These are phyloP conservation scores for Tupaia tana DNA, from an alignment of 2,113 vertebrate genomes.

Conservation along the genomic window DNA sequence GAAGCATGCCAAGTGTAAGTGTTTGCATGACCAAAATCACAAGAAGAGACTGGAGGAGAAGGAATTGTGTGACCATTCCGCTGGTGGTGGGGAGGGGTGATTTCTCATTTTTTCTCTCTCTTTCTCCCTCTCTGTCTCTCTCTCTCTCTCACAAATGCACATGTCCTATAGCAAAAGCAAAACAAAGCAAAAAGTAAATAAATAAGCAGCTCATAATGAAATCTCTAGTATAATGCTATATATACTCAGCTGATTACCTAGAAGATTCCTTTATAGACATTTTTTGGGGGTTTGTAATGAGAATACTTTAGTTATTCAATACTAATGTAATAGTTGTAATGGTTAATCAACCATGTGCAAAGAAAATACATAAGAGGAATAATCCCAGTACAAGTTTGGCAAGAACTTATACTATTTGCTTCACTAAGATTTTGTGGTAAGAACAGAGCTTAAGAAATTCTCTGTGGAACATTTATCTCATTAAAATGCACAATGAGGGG, in stretches of 20 bases:
- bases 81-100: no score
- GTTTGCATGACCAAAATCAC: no score
- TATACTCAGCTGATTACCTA: constrained; percentile 59
- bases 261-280: constrained; percentile 58
- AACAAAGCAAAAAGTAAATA: no score
- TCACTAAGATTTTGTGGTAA: constrained; percentile 72
- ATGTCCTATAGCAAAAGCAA: no score
- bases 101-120: no score
- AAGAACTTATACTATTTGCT: constrained; percentile 72
- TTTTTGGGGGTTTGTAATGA: constrained; percentile 68
- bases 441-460: constrained; percentile 72
- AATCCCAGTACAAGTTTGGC: constrained; percentile 66
- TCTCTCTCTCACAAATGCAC: no score
- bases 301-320: constrained; percentile 57
- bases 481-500: constrained; percentile 53
- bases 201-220: background rate
- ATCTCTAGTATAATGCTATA: background rate
- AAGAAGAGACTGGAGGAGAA: no score
- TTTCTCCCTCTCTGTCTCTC: no score
- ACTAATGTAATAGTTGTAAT: constrained; percentile 43
- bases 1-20: no score
- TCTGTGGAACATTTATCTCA: constrained; percentile 68
- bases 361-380: constrained; percentile 70
- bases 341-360: constrained; percentile 57
- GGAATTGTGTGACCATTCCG: no score